A percentile compares a stretch with the other conserved stretches of the same genome.
phyloP scores from a whole-genome alignment of 2,888 invertebrate species.

The Yponomeuta plumbellus region DNA sequence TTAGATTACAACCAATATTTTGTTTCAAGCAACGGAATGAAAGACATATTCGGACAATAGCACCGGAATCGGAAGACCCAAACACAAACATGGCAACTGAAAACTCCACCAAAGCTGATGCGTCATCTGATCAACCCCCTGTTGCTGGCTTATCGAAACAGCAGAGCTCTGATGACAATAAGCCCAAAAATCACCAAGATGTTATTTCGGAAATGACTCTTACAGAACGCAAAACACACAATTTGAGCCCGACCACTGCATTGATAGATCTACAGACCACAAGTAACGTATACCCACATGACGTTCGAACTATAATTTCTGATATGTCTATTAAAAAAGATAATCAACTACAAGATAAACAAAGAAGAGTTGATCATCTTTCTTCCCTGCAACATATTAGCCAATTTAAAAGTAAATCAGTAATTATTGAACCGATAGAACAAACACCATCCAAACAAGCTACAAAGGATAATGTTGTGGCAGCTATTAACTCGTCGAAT shows the following conservation, averaged over 20 bases:
- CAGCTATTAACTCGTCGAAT: neutral
- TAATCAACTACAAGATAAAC: no score
- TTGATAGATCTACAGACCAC: neutral
- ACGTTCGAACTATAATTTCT: no score
- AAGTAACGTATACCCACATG: neutral
- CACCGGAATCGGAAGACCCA: constrained; percentile 30
- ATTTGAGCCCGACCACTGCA: neutral
- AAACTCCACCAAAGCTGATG: neutral
- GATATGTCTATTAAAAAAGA: no score
- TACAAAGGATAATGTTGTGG: neutral
- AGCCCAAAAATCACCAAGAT: neutral
- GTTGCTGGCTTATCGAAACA: neutral
- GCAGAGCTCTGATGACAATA: neutral
- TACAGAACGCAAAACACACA: neutral
- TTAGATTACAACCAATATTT: neutral
- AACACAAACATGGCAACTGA: neutral
- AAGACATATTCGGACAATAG: constrained; percentile 47
- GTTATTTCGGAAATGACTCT: neutral
- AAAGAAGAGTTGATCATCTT: neutral
- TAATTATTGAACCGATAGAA: no score
- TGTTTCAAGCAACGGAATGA: constrained; percentile 48
- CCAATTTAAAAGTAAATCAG: no score
- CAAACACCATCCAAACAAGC: no score
- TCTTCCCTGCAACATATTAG: neutral
- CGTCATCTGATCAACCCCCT: no score